Percentiles rank a stretch among this genome's conserved stretches.
Conservation (phyloP, 1,140 invertebrate species). For the Drosophila busckii region DNA sequence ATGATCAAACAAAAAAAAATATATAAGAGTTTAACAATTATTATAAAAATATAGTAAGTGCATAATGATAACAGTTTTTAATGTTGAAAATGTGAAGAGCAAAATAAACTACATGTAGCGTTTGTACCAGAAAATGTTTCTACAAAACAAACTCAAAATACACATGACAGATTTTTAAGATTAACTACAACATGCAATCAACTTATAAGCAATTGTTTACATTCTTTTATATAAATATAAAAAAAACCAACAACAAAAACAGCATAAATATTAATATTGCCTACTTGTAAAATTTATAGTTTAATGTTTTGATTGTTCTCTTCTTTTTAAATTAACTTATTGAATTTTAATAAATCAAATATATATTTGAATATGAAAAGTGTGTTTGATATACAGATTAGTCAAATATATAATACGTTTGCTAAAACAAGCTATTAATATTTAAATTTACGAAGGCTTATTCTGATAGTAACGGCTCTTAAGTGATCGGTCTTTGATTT, state of each 20-base stretch:
- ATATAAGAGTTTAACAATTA: no score
- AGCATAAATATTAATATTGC: conserved; percentile 36
- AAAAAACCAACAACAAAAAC: conserved; percentile 20
- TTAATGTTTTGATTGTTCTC: conserved; percentile 73
- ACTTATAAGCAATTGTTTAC: conserved; percentile 70
- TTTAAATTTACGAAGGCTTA: no score
- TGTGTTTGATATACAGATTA: no score
- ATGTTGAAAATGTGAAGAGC: conserved; percentile 49
- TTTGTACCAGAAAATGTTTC: conserved; percentile 65
- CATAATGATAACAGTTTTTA: conserved; percentile 40
- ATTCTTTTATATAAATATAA: conserved; percentile 53
- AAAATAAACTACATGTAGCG: conserved; percentile 46
- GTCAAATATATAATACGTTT: no score
- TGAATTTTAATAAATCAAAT: conserved; percentile 68
- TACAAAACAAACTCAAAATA: conserved; percentile 26
- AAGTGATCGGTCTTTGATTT: no score
- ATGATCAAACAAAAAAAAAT: conserved; percentile 54
- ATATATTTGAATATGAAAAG: no score
- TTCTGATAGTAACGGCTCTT: no score
- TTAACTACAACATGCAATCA: conserved; percentile 29
- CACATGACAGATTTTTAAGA: conserved; percentile 32
- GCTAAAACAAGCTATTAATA: no score
- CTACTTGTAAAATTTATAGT: conserved; percentile 65
- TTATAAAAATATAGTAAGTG: conserved; percentile 23
- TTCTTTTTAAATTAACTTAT: conserved; percentile 72